Base-by-base conservation (phyloP, 1,140 invertebrate genomes). In the Atta texana region DNA sequence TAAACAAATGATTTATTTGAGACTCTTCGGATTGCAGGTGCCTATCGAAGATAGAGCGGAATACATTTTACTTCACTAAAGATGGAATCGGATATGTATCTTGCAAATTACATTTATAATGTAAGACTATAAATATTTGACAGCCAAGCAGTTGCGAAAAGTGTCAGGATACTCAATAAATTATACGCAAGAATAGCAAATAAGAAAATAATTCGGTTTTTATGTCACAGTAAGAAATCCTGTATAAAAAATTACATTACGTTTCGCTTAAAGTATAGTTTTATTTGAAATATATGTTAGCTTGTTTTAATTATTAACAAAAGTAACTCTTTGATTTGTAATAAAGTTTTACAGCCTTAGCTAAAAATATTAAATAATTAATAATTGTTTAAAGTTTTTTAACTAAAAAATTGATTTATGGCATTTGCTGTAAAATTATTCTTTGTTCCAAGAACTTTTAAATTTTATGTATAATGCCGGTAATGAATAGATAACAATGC, bases 1-100 rank as follows among this genome's bases (percentile, higher is more conserved):
- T 61, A 61, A 89, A 87, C 71, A 55, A 90, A 84, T 84, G 82
- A 88, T 91, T 86, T 88, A 90, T 89, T 78, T 6, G 51, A 61
- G 68, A 21, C 55, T 61, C 80, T 44, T 85, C 57, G 59, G 31
- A 28, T 49, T 74, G 34, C 12, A 61, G 16, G 24, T 44, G 24
- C n/a, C 21, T 61, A 49, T 84, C 55, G 39, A 75, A 84, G 39
- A 16, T 63, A 31, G 55, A 84, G 49, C 49, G 76, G 28, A 49
- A 18, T 75, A 59, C 34, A 18, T 61, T 74, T 44, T 24, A 34
- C 64, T 24, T 6, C 34, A 18, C 18, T 63, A n/a, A 57, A 7
- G 12, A 55, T 8, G 14, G 8, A 84, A 49, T 61, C 2, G 24
- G 44, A 82, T 75, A 14, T 74, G 7, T 72, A 82, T 61, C 55